phyloP scores from a whole-genome alignment of 2,888 invertebrate genomes.

The Aromia moschata region DNA sequence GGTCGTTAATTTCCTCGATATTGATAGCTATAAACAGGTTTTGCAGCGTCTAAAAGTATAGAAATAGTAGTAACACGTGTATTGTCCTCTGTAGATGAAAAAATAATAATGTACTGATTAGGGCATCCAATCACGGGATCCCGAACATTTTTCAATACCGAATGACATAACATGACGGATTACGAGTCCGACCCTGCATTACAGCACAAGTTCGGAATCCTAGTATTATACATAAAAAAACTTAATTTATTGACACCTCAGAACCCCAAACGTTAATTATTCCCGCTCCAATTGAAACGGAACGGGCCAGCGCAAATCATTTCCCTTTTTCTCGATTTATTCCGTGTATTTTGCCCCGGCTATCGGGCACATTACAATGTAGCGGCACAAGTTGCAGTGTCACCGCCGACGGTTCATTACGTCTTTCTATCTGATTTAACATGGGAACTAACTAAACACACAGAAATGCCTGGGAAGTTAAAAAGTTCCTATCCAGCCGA shows the following conservation, averaged over 20 bases:
- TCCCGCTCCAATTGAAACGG: not conserved
- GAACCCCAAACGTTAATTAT: constrained; percentile 1
- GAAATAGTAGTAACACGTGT: too few species aligned
- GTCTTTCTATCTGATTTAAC: constrained; percentile 31
- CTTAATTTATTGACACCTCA: not conserved
- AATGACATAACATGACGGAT: too few species aligned
- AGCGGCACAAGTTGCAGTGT: constrained; percentile 30
- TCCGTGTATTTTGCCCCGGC: constrained; percentile 7
- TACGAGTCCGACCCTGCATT: too few species aligned
- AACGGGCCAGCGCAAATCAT: constrained; percentile 2
- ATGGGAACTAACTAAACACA: constrained; percentile 26
- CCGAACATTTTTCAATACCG: too few species aligned
- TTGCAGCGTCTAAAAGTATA: too few species aligned
- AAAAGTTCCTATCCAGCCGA: constrained; percentile 28
- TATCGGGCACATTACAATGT: constrained; percentile 9
- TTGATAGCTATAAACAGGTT: too few species aligned
- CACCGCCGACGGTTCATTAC: constrained; percentile 27
- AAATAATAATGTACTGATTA: too few species aligned
- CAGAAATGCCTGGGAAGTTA: constrained; percentile 21
- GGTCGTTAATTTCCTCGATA: too few species aligned
- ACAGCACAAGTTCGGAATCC: too few species aligned
- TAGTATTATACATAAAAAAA: too few species aligned
- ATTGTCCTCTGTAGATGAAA: too few species aligned
- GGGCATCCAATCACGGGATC: too few species aligned
- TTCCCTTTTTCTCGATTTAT: constrained; percentile 9